Evolutionary conservation across 2,113 vertebrate species (phyloP).

Genomic region (Riparia riparia): DNA sequence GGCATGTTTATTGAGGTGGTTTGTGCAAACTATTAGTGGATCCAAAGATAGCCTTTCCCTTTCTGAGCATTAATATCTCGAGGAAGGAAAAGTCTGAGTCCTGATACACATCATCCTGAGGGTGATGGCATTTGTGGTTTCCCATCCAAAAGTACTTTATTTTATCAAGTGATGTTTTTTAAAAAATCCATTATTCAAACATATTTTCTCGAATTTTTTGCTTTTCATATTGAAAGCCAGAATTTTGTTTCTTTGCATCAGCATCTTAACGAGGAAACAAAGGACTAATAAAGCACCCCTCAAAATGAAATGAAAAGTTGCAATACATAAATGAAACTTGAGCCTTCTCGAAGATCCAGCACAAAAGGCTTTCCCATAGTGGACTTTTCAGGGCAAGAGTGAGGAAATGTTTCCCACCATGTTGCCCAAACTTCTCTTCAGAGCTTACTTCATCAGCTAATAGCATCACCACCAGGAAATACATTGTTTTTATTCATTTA

Average conservation of each 20-base stretch:
- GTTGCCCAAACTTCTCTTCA: neutral
- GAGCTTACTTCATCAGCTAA: neutral
- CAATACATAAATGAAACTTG: neutral
- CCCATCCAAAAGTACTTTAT: neutral
- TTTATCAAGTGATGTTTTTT: neutral
- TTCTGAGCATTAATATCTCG: neutral
- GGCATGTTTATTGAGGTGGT: neutral
- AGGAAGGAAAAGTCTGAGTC: neutral
- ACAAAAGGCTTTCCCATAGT: neutral
- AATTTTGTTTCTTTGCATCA: neutral
- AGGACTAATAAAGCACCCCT: neutral
- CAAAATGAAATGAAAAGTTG: neutral
- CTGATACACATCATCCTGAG: neutral
- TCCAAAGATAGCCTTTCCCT: slow-evolving; percentile 2
- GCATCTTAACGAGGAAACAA: neutral
- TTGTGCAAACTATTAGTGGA: neutral
- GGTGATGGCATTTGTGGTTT: neutral
- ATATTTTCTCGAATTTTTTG: neutral
- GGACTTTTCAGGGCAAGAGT: neutral
- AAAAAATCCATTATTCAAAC: neutral
- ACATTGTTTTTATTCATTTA: neutral
- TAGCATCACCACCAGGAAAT: neutral
- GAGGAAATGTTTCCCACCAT: neutral
- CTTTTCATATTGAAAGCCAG: neutral
- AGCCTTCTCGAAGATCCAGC: neutral